These are phyloP conservation scores for Acrobasis consociella DNA, from an alignment of 2,888 invertebrate species.

Conservation along the genomic window DNA sequence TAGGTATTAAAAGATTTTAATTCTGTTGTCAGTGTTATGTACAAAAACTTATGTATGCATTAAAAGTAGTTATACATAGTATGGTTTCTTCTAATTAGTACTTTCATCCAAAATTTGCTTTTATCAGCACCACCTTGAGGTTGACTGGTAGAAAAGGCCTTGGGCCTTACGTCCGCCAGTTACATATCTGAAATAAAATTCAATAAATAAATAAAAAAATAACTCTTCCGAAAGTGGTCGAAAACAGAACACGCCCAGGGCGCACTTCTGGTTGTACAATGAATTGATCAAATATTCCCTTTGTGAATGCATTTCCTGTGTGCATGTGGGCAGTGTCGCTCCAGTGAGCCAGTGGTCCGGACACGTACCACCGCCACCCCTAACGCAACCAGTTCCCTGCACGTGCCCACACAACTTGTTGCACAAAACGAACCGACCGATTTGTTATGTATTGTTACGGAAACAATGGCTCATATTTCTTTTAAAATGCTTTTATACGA, in stretches of 20 bases:
- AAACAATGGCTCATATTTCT: conserved; percentile 41
- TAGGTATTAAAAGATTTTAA: no score
- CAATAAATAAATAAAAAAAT: no score
- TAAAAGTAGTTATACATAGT: no score
- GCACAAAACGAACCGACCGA: conserved; percentile 39
- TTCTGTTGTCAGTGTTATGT: no score
- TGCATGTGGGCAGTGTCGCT: conserved; percentile 21
- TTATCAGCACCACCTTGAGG: no score
- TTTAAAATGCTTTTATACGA: conserved; percentile 9
- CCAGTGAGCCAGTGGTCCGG: conserved; percentile 20
- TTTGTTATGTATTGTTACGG: conserved; percentile 44
- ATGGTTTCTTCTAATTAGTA: no score
- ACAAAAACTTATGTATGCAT: no score
- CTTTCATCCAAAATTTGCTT: no score
- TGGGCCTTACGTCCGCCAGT: no score
- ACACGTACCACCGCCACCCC: conserved; percentile 29
- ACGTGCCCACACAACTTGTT: conserved; percentile 48
- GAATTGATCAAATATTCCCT: not conserved
- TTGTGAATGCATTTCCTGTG: conserved; percentile 31
- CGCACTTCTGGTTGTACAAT: not conserved
- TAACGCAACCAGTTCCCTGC: conserved; percentile 32
- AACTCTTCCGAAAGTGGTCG: not conserved
- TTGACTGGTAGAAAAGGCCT: no score
- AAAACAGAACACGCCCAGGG: not conserved
- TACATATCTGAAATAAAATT: no score